Evolutionary conservation across 2,113 vertebrate species (phyloP), one percentile per base, ranked within the genome.

Genomic region (Charina bottae): DNA sequence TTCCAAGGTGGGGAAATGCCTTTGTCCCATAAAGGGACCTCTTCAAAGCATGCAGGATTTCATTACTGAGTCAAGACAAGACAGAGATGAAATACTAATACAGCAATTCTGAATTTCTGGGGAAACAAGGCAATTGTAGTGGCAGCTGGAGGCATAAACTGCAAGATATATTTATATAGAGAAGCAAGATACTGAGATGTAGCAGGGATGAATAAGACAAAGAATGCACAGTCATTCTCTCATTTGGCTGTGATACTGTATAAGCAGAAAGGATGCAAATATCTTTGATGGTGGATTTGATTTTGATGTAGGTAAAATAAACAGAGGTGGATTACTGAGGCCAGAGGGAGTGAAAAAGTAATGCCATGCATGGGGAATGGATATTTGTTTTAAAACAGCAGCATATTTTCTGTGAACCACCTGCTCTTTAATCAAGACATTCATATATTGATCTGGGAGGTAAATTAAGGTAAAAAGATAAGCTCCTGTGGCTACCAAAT

Each of bases 281-380:
- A 87, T 28, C 64, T 87, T 55, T 87, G 84, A 54, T 42, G 56
- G 17, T 91, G 10, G 28, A 64, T 86, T 64, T 90, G 37, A 84
- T 60, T 84, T 68, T 78, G 83, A 64, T 49, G 54, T 68, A 11
- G n/a, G 12, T 26, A 85, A 91, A 91, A 86, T 49, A 90, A 84
- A 59, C 28, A 6, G 26, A 78, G 17, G 15, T 42, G 7, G 37
- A 78, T 37, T 90, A 19, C 21, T 62, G 58, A 33, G 1, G 28
- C 54, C 13, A 6, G n/a, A 46, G 28, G 9, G 86, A 37, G 55
- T 3, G 17, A 49, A 85, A 85, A 17, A 21, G 7, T 28, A 26
- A 8, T 6, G 28, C 72, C 42, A 87, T 91, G 62, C 33, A 28
- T 19, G 54, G 24, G 62, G 37, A 8, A 37, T 78, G 6, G 33